Conservation (phyloP, 2,888 invertebrate genomes). For the Acleris sparsana region DNA sequence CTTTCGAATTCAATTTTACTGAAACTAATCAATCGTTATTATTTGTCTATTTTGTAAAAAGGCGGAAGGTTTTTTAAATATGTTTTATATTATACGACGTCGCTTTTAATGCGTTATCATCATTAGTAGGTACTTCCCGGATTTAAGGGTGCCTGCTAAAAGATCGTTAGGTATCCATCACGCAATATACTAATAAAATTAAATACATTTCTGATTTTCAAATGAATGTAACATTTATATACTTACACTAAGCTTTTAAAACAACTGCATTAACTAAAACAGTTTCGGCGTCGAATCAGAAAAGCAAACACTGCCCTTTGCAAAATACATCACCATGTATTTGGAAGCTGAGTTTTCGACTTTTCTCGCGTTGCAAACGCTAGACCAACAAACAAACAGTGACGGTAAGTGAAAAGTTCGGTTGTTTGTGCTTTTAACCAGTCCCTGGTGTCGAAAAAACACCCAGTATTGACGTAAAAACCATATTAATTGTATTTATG, state of each 20-base stretch:
- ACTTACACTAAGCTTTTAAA: background rate
- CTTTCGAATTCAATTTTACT: no score
- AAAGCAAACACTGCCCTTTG: conserved; percentile 28
- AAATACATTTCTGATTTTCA: no score
- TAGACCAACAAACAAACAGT: conserved; percentile 52
- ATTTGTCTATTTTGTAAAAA: no score
- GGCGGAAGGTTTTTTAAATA: no score
- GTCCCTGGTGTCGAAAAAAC: conserved; percentile 44
- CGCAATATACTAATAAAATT: no score
- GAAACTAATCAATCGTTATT: no score
- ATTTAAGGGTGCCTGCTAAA: no score
- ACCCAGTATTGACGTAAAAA: conserved; percentile 49
- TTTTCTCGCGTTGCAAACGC: conserved; percentile 46
- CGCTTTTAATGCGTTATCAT: no score
- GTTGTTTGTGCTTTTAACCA: conserved; percentile 60
- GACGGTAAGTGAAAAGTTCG: conserved; percentile 66
- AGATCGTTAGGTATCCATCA: no score
- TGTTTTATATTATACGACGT: no score
- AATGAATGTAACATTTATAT: no score
- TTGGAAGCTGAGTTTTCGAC: conserved; percentile 33
- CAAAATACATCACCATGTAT: conserved; percentile 37
- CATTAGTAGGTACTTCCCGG: no score
- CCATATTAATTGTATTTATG: conserved; percentile 57
- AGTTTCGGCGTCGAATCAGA: conserved; percentile 12
- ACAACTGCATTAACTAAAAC: conserved; percentile 31